phyloP scores from a whole-genome alignment of 2,797 vertebrate genomes.

The Channallabes apus region DNA sequence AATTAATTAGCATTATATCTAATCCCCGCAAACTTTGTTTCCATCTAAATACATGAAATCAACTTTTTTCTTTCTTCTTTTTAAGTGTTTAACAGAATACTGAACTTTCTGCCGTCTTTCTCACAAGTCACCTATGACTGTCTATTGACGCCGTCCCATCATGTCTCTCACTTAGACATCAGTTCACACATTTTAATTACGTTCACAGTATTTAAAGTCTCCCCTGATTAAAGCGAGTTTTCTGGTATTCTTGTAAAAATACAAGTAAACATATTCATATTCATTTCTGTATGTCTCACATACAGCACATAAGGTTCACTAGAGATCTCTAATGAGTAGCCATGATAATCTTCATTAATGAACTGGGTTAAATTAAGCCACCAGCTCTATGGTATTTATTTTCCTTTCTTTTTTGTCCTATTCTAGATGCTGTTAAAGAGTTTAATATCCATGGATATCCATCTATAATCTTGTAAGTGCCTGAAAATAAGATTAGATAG shows the following conservation, averaged over 20 bases:
- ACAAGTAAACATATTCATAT: no score
- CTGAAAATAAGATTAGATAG: not conserved
- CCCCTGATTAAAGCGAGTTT: no score
- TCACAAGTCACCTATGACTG: not conserved
- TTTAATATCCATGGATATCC: slow-evolving; percentile 89
- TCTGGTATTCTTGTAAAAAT: no score
- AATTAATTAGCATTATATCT: not conserved
- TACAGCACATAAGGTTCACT: not conserved
- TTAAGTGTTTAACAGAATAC: not conserved
- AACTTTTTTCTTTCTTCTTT: not conserved
- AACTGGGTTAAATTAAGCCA: not conserved
- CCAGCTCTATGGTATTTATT: not conserved
- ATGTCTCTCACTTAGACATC: no score
- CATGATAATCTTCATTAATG: not conserved
- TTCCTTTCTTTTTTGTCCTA: slow-evolving; percentile 26
- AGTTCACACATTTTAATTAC: no score
- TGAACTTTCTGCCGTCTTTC: not conserved
- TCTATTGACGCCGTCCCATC: not conserved
- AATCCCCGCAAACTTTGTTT: not conserved
- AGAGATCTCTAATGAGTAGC: not conserved
- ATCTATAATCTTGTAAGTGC: slow-evolving; percentile 91
- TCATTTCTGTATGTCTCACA: no score
- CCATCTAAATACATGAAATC: not conserved
- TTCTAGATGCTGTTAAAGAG: slow-evolving; percentile 86
- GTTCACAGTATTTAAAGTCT: no score